Base-by-base conservation (phyloP, 2,113 vertebrate genomes). In the Odocoileus hemionus region DNA sequence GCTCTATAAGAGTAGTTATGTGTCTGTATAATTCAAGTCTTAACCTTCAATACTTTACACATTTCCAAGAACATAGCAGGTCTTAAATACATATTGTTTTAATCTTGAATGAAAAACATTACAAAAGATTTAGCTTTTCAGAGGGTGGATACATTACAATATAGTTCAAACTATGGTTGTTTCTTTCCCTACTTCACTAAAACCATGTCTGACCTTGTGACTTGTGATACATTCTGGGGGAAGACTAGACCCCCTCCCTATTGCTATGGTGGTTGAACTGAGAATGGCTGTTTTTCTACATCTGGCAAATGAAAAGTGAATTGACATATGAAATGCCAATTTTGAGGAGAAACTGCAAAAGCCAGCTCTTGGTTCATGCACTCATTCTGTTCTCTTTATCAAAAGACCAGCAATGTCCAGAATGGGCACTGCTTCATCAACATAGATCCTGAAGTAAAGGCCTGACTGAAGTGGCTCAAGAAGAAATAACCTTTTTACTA, bases 351-450 rank as follows among this genome's bases (percentile, higher is more conserved):
- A 95, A 89, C 7, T 85, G 5, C 4, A 88, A 33, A 10, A 47
- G 8, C 7, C 33, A 85, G 16, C 17, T 89, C 26, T 61, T 74
- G 14, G 28, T 74, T 87, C 21, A 86, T 8, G 23, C 58, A 57
- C 15, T 74, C 25, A 2, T 79, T 92, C 23, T 45, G 36, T 83
- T 79, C 6, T 50, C 2, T 84, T 74, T 79, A 78, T n/a, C 39
- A 3, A 9, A 52, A 26, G 30, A 57, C 5, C 14, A n/a, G 0
- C 1, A 30, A 13, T 6, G 25, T 47, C 19, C 39, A 61, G 2
- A 36, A 26, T 0, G 30, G 14, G 3, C 15, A 61, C 3, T 12
- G 8, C 1, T 50, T 78, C 2, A 36, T 13, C 7, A 23, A 50
- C 25, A 74, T 28, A 26, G 15, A 12, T 55, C n/a, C 9, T 19